Percentiles rank a stretch among this genome's conserved stretches.
These are phyloP conservation scores for Lepidocolaptes lacrymiger DNA, from an alignment of 2,797 vertebrate species.

Conservation along the genomic window DNA sequence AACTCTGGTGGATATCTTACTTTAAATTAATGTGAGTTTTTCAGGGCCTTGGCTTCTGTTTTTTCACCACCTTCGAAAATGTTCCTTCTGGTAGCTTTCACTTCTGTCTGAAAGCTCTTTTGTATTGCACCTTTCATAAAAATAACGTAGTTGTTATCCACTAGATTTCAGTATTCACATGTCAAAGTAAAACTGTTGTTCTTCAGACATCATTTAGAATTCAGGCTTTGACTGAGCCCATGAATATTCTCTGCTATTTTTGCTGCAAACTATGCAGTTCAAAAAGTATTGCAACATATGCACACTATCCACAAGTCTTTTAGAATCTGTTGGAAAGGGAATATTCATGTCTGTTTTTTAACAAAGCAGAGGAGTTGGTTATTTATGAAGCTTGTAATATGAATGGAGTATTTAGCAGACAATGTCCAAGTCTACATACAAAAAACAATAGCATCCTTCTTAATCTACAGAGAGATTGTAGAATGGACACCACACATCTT, in stretches of 20 bases:
- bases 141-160: not conserved
- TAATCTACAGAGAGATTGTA: not conserved
- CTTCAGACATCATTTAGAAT: not conserved
- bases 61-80: not conserved
- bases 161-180: not conserved
- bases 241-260: constrained; percentile 6
- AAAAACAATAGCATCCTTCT: not conserved
- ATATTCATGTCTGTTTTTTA: not conserved
- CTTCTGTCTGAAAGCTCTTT: not conserved
- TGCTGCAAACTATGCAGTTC: not conserved
- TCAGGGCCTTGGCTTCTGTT: not conserved
- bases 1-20: not conserved
- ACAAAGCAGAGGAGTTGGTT: not conserved
- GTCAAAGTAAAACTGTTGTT: not conserved
- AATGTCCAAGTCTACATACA: not conserved
- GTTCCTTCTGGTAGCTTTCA: not conserved
- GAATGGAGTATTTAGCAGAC: not conserved
- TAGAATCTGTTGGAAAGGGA: not conserved
- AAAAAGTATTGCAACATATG: not conserved
- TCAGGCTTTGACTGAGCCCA: not conserved
- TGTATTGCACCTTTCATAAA: not conserved
- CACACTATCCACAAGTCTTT: not conserved
- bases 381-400: not conserved
- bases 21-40: not conserved
- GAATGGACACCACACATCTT: not conserved